Percentiles rank a stretch among this genome's conserved stretches.
Conservation (phyloP, 1,140 invertebrate species). For the Atta texana region DNA sequence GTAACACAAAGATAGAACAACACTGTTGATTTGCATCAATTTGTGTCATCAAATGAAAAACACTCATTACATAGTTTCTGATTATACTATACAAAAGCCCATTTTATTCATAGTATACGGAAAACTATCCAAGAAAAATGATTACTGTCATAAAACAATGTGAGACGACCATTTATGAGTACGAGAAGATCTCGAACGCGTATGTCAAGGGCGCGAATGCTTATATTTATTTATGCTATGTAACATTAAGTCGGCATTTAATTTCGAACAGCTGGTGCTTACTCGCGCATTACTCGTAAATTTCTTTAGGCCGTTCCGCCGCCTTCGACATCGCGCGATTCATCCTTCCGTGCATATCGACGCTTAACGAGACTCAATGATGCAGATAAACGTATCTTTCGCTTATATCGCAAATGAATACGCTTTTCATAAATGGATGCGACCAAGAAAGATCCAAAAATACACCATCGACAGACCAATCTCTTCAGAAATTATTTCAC, state of each 20-base stretch:
- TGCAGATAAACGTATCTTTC: background rate
- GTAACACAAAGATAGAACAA: no score
- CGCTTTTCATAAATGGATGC: background rate
- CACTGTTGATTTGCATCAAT: no score
- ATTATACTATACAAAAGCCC: background rate
- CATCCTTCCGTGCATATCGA: background rate
- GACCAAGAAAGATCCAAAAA: background rate
- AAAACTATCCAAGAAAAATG: background rate
- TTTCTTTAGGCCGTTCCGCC: background rate
- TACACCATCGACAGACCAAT: background rate
- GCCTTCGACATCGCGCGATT: slow-evolving; percentile 19
- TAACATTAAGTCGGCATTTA: slow-evolving; percentile 16
- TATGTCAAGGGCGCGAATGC: slow-evolving; percentile 12
- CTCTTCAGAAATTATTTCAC: background rate
- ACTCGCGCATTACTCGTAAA: slow-evolving; percentile 27
- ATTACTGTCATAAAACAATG: background rate
- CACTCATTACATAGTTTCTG: background rate
- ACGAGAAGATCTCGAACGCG: slow-evolving; percentile 4
- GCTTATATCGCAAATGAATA: background rate
- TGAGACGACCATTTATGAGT: slow-evolving; percentile 30
- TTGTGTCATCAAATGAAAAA: no score
- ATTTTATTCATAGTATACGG: background rate
- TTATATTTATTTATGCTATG: slow-evolving; percentile 3
- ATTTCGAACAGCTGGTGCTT: slow-evolving; percentile 24
- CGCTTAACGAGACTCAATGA: slow-evolving; percentile 26